Evolutionary conservation across 2,888 invertebrate species (phyloP), one percentile per base, ranked within the genome.

Genomic region (Xestia sexstrigata): DNA sequence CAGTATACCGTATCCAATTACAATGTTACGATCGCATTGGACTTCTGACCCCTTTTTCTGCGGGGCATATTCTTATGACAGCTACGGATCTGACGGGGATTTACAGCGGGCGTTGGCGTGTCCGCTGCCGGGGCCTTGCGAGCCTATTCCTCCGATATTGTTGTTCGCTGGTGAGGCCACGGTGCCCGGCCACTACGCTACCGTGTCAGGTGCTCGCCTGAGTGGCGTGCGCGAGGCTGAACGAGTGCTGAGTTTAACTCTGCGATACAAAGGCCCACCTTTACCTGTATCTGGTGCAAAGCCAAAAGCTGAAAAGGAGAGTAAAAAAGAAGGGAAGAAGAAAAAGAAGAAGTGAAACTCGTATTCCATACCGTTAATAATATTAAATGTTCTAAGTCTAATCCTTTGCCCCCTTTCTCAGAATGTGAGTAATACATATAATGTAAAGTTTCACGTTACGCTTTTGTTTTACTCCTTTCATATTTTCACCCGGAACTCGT

Each of bases 151-250:
- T 0, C 98, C 98, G 0, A 97, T 97, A 67, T 93, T 98, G 60
- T 92, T 98, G 68, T 98, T 98, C 91, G 98, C 98, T 26, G 98
- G 98, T 0, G 98, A 98, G 93, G 98, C 98, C 0, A 98, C 98
- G 0, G 97, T 98, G 52, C 97, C 98, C 0, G 97, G 98, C 1
- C 98, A 98, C 82, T 98, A 97, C 88, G 98, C 95, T 6, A 98
- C 98, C 0, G 97, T 98, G 0, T 98, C 98, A 83, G 98, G 98
- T 0, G 98, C 98, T 0, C 96, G 98, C 75, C 92, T 98, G 67
- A 98, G 98, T 86, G 98, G 98, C 1, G 97, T 98, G 71, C 96
- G 98, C 73, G 98, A 98, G 94, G 98, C 98, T 0, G 97, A 98
- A 89, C 96, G 98, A 87, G 97, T 98, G 78, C 95, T 98, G 62